Percentiles rank a stretch among this genome's conserved stretches.
Evolutionary conservation across 2,888 invertebrate genomes (phyloP).

Genomic region (Dilophus febrilis): DNA sequence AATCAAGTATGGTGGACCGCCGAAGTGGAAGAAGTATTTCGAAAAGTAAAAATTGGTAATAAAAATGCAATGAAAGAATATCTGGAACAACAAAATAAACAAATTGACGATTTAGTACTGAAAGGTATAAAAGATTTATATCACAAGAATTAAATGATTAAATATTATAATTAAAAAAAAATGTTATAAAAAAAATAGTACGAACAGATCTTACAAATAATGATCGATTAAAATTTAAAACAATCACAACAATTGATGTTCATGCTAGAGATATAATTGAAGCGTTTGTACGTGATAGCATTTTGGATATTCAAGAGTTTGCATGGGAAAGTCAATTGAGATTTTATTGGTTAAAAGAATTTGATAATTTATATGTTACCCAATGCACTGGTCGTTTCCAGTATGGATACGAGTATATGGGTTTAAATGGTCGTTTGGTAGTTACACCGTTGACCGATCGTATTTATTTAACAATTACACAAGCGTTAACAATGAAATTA

Average conservation of each 20-base stretch:
- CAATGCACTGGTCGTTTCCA: conserved; percentile 78
- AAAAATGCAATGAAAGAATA: conserved; percentile 86
- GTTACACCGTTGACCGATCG: conserved; percentile 85
- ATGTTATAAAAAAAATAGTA: conserved; percentile 12
- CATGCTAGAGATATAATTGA: conserved; percentile 85
- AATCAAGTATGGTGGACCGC: conserved; percentile 94
- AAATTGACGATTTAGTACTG: conserved; percentile 68
- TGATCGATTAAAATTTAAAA: conserved; percentile 74
- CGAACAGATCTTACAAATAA: conserved; percentile 56
- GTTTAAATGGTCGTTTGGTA: conserved; percentile 75
- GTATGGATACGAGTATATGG: conserved; percentile 94
- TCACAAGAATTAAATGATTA: not conserved
- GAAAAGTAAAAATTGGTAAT: conserved; percentile 45
- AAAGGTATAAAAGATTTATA: conserved; percentile 31
- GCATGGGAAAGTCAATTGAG: conserved; percentile 84
- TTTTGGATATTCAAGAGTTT: conserved; percentile 70
- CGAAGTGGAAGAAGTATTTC: conserved; percentile 81
- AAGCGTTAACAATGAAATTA: conserved; percentile 78
- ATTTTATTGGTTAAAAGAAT: conserved; percentile 75
- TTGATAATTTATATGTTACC: conserved; percentile 62
- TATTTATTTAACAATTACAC: conserved; percentile 83
- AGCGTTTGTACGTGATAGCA: conserved; percentile 59
- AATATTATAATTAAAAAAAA: conserved; percentile 12
- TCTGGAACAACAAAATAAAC: conserved; percentile 53
- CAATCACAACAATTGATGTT: conserved; percentile 79